A percentile compares a stretch with the other conserved stretches of the same genome.
These are phyloP conservation scores for Andricus curvator DNA, from an alignment of 2,888 invertebrate genomes.

Conservation along the genomic window DNA sequence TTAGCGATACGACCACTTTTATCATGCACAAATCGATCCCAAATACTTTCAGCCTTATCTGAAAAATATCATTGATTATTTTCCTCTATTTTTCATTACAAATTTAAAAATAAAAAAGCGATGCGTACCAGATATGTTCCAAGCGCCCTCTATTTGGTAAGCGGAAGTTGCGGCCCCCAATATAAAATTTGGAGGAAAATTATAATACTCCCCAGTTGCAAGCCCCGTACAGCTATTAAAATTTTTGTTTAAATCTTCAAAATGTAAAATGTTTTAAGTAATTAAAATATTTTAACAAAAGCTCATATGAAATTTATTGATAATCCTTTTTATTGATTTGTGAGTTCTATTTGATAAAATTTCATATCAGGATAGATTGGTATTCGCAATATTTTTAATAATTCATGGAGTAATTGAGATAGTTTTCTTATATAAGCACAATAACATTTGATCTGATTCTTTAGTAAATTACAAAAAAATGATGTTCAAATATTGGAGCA, in stretches of 20 bases:
- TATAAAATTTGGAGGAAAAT: constrained; percentile 80
- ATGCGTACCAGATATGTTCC: constrained; percentile 27
- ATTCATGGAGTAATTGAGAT: no score
- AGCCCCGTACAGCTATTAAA: not conserved
- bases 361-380: no score
- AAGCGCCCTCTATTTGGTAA: constrained; percentile 44
- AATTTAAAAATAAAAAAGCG: not conserved
- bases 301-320: no score
- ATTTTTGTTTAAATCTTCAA: no score
- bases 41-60: constrained; percentile 13
- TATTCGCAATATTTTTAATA: no score
- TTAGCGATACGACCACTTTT: constrained; percentile 47
- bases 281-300: no score
- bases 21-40: constrained; percentile 50
- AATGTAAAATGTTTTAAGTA: no score
- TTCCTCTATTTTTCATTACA: not conserved
- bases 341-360: no score
- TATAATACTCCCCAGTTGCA: not conserved
- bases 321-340: no score
- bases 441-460: no score
- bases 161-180: constrained; percentile 21
- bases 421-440: no score
- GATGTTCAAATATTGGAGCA: no score
- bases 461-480: not conserved
- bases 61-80: not conserved